These are phyloP conservation scores for Polymixis flavicincta DNA, from an alignment of 2,888 invertebrate species.

Conservation along the genomic window DNA sequence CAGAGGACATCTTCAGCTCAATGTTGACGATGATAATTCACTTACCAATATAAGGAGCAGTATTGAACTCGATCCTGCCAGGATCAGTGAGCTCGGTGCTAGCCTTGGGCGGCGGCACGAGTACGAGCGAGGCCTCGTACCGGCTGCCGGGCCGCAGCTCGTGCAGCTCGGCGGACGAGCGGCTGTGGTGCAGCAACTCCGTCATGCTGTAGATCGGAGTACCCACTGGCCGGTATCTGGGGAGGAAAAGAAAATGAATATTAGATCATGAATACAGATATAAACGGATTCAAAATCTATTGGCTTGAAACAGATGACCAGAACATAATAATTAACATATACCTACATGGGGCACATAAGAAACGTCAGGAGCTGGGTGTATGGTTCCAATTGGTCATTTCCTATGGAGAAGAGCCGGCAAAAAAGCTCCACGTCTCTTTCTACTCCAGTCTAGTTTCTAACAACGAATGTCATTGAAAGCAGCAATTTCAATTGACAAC, in stretches of 20 bases:
- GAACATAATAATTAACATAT: too few species aligned
- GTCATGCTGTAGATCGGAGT: constrained; percentile 96
- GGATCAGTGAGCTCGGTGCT: constrained; percentile 94
- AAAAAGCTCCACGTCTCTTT: too few species aligned
- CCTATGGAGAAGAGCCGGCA: too few species aligned
- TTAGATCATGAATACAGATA: not conserved
- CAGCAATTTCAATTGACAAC: not conserved
- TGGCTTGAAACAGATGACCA: not conserved
- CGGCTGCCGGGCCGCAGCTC: constrained; percentile 94
- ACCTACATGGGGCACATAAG: too few species aligned
- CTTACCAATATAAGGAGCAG: constrained; percentile 92
- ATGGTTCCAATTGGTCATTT: too few species aligned
- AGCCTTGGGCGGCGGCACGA: constrained; percentile 95
- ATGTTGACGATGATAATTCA: not conserved
- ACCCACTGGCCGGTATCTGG: constrained; percentile 95
- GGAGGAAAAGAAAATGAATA: not conserved
- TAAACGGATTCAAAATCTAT: not conserved
- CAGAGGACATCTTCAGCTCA: not conserved
- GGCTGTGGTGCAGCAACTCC: constrained; percentile 95
- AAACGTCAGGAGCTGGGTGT: too few species aligned
- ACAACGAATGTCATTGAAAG: not conserved
- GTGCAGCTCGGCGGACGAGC: constrained; percentile 94
- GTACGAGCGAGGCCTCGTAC: constrained; percentile 96
- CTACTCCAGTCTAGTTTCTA: not conserved
- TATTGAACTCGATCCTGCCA: constrained; percentile 93